phyloP scores from a whole-genome alignment of 2,797 vertebrate species.

The Chelon labrosus region DNA sequence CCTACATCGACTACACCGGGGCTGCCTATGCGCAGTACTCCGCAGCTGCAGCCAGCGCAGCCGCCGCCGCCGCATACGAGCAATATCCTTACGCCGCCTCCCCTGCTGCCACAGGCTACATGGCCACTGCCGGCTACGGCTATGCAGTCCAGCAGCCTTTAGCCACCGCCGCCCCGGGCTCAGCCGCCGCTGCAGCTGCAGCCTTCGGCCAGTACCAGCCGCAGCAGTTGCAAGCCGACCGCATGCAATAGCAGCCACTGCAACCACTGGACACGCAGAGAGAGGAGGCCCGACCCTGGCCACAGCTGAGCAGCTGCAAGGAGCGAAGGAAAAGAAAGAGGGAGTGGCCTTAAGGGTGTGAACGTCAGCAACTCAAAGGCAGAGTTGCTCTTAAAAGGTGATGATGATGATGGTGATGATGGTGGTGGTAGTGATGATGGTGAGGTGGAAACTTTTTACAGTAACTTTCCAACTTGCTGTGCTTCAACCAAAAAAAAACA shows the following conservation, averaged over 20 bases:
- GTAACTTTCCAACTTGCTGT: conserved; percentile 88
- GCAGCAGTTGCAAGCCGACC: conserved; percentile 96
- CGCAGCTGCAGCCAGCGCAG: conserved; percentile 85
- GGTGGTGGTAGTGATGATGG: conserved; percentile 74
- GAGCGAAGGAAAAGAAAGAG: conserved; percentile 63
- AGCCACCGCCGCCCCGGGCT: conserved; percentile 88
- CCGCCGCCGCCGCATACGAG: conserved; percentile 91
- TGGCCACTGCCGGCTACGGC: conserved; percentile 93
- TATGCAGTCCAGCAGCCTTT: conserved; percentile 96
- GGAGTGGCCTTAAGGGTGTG: conserved; percentile 59
- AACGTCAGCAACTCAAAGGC: conserved; percentile 60
- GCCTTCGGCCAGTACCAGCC: conserved; percentile 93
- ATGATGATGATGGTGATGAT: conserved; percentile 66
- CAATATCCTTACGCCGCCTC: conserved; percentile 97
- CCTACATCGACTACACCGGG: conserved; percentile 98
- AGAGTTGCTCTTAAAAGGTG: conserved; percentile 72
- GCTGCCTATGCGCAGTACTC: conserved; percentile 96
- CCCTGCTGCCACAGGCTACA: conserved; percentile 91
- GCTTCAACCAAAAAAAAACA: conserved; percentile 85
- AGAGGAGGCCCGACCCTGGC: conserved; percentile 49
- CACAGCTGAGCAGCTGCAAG: conserved; percentile 64
- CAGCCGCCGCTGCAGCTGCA: conserved; percentile 86
- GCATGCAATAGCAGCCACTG: conserved; percentile 93
- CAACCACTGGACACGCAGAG: conserved; percentile 70
- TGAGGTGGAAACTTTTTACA: conserved; percentile 83